Evolutionary conservation across 1,140 invertebrate species (phyloP).

Genomic region (Trissolcus basalis): DNA sequence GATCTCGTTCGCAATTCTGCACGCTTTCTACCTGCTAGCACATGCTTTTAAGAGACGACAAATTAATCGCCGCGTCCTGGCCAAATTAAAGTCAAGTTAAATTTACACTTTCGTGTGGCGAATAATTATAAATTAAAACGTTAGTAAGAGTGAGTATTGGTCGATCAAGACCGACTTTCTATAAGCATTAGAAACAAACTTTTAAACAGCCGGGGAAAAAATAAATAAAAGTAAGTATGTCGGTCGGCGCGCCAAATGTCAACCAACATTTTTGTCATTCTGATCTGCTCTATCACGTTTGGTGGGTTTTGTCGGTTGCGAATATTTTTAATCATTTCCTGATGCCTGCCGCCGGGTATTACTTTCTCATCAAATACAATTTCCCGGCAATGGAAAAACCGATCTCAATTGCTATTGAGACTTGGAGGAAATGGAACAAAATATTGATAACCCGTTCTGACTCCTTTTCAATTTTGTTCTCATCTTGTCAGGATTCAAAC

Average conservation of each 20-base stretch:
- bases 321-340: slow-evolving; percentile 43
- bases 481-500: too few species aligned
- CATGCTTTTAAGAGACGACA: slow-evolving; percentile 18
- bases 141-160: slow-evolving; percentile 7
- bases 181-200: neutral
- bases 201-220: neutral
- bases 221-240: too few species aligned
- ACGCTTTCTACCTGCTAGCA: slow-evolving; percentile 48
- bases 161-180: neutral
- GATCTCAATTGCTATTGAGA: neutral
- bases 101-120: slow-evolving; percentile 21
- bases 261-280: slow-evolving; percentile 25
- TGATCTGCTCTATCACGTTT: slow-evolving; percentile 25
- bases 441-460: too few species aligned
- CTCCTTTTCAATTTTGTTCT: too few species aligned
- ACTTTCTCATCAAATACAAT: slow-evolving; percentile 51
- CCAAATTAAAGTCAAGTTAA: slow-evolving; percentile 27
- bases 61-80: slow-evolving; percentile 13
- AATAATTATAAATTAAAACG: slow-evolving; percentile 5
- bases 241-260: neutral
- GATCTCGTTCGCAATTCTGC: slow-evolving; percentile 49
- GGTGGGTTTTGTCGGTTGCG: slow-evolving; percentile 20
- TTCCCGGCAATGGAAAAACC: slow-evolving; percentile 48
- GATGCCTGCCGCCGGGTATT: slow-evolving; percentile 33
- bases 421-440: neutral